Evolutionary conservation across 2,113 vertebrate species (phyloP).

Genomic region (Chamaetylas fuelleborni): DNA sequence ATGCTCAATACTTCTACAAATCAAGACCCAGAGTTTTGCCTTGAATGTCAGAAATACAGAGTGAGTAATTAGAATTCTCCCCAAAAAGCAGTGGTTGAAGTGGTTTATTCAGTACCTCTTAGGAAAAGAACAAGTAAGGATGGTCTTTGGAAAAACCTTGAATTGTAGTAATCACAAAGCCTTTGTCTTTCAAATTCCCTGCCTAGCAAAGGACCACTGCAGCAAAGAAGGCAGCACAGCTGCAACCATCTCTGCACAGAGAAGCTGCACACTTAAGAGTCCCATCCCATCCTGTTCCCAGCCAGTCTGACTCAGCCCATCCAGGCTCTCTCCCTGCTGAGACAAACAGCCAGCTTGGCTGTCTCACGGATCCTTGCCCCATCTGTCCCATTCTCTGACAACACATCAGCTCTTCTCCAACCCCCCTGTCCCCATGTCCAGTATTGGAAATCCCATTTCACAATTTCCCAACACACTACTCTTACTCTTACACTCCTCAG

Average conservation of each 20-base stretch:
- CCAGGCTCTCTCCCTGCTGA: background rate
- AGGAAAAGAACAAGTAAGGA: background rate
- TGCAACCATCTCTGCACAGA: background rate
- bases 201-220: accelerated
- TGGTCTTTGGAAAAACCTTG: background rate
- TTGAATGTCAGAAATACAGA: background rate
- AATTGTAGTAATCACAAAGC: background rate
- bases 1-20: background rate
- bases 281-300: background rate
- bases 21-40: background rate
- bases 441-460: background rate
- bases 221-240: background rate
- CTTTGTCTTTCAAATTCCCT: background rate
- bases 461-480: background rate
- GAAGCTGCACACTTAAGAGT: background rate
- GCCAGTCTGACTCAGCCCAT: background rate
- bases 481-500: background rate
- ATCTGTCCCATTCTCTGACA: background rate
- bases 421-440: background rate
- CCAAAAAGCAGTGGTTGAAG: background rate
- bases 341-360: background rate
- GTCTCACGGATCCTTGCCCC: background rate
- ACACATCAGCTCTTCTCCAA: background rate
- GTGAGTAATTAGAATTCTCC: background rate
- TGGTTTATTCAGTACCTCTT: background rate